Conservation (phyloP, 2,888 invertebrate genomes). For the Cataglyphis altisquamis region DNA sequence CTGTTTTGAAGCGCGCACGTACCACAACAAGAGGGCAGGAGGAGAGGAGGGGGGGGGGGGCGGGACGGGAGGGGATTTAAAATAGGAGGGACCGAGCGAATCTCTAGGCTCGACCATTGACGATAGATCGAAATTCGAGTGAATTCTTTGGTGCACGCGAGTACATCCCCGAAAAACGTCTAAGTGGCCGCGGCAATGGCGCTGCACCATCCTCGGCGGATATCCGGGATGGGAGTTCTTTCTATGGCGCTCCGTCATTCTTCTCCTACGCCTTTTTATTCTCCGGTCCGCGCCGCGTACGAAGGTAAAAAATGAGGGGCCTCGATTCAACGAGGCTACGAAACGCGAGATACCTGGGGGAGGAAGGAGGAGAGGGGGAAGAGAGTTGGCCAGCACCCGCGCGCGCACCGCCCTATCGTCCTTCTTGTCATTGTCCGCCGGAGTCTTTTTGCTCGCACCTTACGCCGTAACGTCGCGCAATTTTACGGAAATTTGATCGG, state of each 20-base stretch:
- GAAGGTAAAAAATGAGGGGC: conserved; percentile 36
- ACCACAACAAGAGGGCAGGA: conserved; percentile 22
- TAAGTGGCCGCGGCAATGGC: conserved; percentile 79
- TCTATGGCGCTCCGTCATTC: conserved; percentile 78
- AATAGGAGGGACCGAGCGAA: conserved; percentile 24
- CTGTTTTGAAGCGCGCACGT: conserved; percentile 42
- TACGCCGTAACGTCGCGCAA: conserved; percentile 78
- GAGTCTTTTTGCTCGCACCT: conserved; percentile 62
- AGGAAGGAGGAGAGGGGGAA: not conserved
- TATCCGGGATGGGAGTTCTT: conserved; percentile 81
- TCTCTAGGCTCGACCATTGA: conserved; percentile 36
- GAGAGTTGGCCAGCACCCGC: conserved; percentile 36
- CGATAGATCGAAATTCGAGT: conserved; percentile 72
- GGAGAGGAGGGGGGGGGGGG: not conserved
- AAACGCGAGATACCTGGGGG: conserved; percentile 55
- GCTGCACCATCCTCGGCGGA: conserved; percentile 78
- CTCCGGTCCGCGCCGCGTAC: conserved; percentile 62
- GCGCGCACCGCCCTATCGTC: conserved; percentile 58
- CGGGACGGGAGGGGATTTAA: not conserved
- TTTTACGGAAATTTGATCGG: conserved; percentile 84
- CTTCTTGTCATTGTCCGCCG: conserved; percentile 68
- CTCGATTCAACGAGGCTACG: conserved; percentile 75
- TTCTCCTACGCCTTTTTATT: conserved; percentile 63
- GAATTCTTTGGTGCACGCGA: conserved; percentile 57
- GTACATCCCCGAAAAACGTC: conserved; percentile 69